These are phyloP conservation scores for Dromaius novaehollandiae DNA, from an alignment of 2,113 vertebrate species.

Conservation along the genomic window DNA sequence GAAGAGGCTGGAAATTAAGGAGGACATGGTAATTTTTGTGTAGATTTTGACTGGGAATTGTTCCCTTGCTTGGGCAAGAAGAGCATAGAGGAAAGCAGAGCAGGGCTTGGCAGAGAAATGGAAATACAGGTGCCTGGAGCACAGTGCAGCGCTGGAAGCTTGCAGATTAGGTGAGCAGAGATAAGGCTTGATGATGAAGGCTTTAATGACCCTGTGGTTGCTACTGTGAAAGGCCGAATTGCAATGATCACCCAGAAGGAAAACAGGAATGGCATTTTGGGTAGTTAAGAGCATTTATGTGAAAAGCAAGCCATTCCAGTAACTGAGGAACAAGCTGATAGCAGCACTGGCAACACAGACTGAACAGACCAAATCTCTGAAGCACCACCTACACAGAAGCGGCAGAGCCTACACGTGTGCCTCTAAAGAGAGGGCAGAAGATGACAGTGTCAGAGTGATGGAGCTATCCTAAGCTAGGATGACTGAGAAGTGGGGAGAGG, in stretches of 20 bases:
- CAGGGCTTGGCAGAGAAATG: not conserved
- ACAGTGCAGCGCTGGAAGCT: not conserved
- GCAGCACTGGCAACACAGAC: not conserved
- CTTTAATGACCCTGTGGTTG: too few relatives aligned
- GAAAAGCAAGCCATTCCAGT: not conserved
- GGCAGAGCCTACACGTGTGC: accelerated
- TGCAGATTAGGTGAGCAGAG: not conserved
- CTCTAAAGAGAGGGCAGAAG: not conserved
- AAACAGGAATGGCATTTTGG: not conserved
- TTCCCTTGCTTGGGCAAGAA: not conserved
- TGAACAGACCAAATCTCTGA: not conserved
- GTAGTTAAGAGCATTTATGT: not conserved
- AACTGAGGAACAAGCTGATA: not conserved
- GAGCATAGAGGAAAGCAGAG: not conserved
- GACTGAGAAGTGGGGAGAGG: not conserved
- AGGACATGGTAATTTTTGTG: not conserved
- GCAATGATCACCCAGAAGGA: not conserved
- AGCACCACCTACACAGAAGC: not conserved
- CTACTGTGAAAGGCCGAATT: not conserved
- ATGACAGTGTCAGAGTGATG: not conserved
- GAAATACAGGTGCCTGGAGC: not conserved
- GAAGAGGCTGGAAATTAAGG: not conserved
- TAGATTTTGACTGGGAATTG: not conserved
- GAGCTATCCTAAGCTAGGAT: not conserved
- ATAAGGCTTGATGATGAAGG: too few relatives aligned